phyloP scores from a whole-genome alignment of 2,113 vertebrate genomes.

The Polypterus bichir region DNA sequence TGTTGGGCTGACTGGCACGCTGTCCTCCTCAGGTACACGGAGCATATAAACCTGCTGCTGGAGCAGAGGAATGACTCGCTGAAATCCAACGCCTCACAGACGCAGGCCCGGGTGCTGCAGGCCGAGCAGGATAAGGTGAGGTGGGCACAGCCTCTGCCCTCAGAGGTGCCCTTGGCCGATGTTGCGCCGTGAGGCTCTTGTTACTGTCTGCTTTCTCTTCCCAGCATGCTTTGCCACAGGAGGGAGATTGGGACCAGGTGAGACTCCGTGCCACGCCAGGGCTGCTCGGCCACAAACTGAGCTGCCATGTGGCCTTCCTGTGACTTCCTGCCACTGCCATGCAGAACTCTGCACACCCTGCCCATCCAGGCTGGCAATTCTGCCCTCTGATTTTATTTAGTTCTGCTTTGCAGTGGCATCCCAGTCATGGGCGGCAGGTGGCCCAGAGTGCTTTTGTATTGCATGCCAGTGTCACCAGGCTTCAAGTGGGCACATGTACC shows the following conservation, averaged over 20 bases:
- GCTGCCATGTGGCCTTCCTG: too few species aligned
- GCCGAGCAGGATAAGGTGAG: conserved; percentile 91
- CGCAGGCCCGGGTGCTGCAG: conserved; percentile 76
- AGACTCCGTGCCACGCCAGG: conserved; percentile 27
- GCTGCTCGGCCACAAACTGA: too few species aligned
- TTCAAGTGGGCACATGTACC: too few species aligned
- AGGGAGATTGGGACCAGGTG: conserved; percentile 67
- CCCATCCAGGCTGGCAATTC: too few species aligned
- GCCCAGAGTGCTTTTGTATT: too few species aligned
- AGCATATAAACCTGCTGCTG: conserved; percentile 81
- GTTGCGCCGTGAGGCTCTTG: conserved; percentile 23
- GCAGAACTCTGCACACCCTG: not conserved
- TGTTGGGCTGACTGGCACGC: conserved; percentile 1
- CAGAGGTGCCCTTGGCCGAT: conserved; percentile 1
- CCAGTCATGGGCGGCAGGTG: too few species aligned
- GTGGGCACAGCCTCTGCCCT: not conserved
- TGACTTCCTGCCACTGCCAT: too few species aligned
- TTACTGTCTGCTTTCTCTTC: conserved; percentile 62
- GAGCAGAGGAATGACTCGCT: conserved; percentile 84
- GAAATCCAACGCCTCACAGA: conserved; percentile 70
- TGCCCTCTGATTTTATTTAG: too few species aligned
- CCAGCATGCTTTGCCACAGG: conserved; percentile 57
- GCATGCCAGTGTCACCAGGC: too few species aligned
- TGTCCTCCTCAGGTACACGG: conserved; percentile 57
- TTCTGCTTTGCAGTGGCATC: too few species aligned